A percentile compares a stretch with the other conserved stretches of the same genome.
Conservation (phyloP, 2,113 vertebrate genomes). For the Leptodactylus fuscus region DNA sequence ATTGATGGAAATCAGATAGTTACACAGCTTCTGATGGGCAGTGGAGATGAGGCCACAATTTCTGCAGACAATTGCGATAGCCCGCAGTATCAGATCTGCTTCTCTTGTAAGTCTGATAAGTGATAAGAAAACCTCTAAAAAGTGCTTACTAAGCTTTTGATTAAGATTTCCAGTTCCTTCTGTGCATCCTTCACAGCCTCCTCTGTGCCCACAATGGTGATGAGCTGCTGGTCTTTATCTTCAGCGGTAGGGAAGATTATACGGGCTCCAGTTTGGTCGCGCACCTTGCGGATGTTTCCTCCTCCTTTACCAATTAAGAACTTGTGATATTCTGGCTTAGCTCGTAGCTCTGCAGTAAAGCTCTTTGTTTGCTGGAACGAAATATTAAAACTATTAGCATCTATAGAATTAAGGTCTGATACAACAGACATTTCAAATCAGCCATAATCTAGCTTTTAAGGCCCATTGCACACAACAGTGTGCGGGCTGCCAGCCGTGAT, state of each 20-base stretch:
- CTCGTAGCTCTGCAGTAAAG: constrained; percentile 90
- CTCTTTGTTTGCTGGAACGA: constrained; percentile 92
- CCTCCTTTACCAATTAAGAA: constrained; percentile 98
- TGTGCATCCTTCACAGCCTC: constrained; percentile 92
- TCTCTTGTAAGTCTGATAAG: too few relatives aligned
- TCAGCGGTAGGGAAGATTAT: constrained; percentile 93
- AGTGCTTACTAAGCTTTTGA: constrained; percentile 90
- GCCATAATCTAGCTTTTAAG: too few relatives aligned
- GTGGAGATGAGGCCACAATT: too few relatives aligned
- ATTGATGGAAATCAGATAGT: too few relatives aligned
- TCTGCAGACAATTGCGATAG: too few relatives aligned
- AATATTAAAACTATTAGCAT: neutral
- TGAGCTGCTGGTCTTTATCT: constrained; percentile 96
- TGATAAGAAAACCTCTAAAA: too few relatives aligned
- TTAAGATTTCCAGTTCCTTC: constrained; percentile 90
- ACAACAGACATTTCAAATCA: too few relatives aligned
- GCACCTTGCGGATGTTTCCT: constrained; percentile 95
- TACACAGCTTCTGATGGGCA: too few relatives aligned
- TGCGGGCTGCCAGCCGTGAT: too few relatives aligned
- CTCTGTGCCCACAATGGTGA: constrained; percentile 95
- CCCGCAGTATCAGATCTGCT: too few relatives aligned
- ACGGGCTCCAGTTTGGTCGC: constrained; percentile 93
- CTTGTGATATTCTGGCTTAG: constrained; percentile 98
- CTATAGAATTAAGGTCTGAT: neutral
- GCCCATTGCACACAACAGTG: too few relatives aligned